Percentiles rank a stretch among this genome's conserved stretches.
phyloP scores from a whole-genome alignment of 2,113 vertebrate species.

The Anolis carolinensis region DNA sequence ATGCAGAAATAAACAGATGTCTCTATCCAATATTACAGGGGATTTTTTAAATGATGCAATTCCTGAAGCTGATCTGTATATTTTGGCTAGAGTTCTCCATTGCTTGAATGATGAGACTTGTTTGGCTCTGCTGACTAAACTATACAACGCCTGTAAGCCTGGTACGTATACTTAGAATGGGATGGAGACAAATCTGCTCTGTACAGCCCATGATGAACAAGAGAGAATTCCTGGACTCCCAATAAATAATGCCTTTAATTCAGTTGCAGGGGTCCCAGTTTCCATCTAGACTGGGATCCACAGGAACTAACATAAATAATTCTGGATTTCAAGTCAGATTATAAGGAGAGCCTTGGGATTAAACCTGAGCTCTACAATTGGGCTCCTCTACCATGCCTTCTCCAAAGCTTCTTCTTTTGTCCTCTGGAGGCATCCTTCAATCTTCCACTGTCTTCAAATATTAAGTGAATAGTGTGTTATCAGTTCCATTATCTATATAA shows the following conservation, averaged over 20 bases:
- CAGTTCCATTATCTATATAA: too few relatives aligned
- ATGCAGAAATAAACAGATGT: too few relatives aligned
- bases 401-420: too few relatives aligned
- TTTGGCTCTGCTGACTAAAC: neutral
- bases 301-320: too few relatives aligned
- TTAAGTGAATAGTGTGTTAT: too few relatives aligned
- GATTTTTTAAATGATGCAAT: conserved; percentile 71
- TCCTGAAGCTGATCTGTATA: conserved; percentile 84
- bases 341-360: too few relatives aligned
- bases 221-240: neutral
- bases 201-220: neutral
- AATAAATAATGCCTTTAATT: neutral
- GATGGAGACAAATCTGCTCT: neutral
- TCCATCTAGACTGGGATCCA: too few relatives aligned
- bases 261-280: neutral
- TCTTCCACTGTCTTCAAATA: too few relatives aligned
- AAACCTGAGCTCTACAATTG: too few relatives aligned
- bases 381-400: too few relatives aligned
- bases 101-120: conserved; percentile 81
- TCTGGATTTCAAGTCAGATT: too few relatives aligned
- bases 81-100: conserved; percentile 87
- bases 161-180: neutral
- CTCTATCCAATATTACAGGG: neutral
- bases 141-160: neutral
- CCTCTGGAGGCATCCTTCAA: too few relatives aligned